A percentile compares a stretch with the other conserved stretches of the same genome.
Conservation (phyloP, 2,888 invertebrate species). For the Priocnemis perturbator region DNA sequence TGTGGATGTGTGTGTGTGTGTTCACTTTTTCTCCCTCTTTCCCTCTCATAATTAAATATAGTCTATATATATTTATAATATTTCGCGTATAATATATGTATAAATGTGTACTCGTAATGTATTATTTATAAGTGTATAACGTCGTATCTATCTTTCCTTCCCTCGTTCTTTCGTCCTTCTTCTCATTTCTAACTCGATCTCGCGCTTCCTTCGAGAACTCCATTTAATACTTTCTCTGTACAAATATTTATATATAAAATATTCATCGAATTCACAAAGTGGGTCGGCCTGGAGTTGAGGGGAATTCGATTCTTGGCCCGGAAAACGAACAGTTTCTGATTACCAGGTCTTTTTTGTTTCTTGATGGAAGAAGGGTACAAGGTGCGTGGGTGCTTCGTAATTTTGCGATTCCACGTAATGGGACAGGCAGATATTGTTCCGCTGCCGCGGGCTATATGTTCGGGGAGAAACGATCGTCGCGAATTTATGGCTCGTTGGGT, state of each 20-base stretch:
- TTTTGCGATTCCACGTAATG: too few relatives aligned
- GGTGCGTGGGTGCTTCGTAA: too few relatives aligned
- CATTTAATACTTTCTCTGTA: constrained; percentile 64
- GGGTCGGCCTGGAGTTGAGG: constrained; percentile 52
- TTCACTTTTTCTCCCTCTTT: too few relatives aligned
- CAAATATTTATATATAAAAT: constrained; percentile 75
- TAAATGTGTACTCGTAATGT: constrained; percentile 18
- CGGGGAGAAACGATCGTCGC: too few relatives aligned
- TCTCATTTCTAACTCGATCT: constrained; percentile 28
- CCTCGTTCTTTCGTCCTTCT: constrained; percentile 32
- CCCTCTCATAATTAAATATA: constrained; percentile 16
- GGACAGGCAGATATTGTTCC: too few relatives aligned
- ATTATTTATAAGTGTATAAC: constrained; percentile 37
- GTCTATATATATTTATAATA: constrained; percentile 11
- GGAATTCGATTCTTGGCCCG: constrained; percentile 7
- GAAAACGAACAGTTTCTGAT: constrained; percentile 26
- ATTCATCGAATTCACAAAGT: constrained; percentile 55
- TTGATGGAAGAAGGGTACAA: too few relatives aligned
- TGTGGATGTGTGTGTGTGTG: not conserved
- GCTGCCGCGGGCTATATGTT: too few relatives aligned
- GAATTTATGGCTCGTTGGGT: too few relatives aligned
- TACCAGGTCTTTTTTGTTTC: too few relatives aligned
- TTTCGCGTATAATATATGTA: constrained; percentile 39
- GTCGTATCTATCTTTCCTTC: constrained; percentile 19
- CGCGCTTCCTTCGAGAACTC: constrained; percentile 31